Evolutionary conservation across 1,140 invertebrate genomes (phyloP), one percentile per base, ranked within the genome.

Genomic region (Megalopta genalis): DNA sequence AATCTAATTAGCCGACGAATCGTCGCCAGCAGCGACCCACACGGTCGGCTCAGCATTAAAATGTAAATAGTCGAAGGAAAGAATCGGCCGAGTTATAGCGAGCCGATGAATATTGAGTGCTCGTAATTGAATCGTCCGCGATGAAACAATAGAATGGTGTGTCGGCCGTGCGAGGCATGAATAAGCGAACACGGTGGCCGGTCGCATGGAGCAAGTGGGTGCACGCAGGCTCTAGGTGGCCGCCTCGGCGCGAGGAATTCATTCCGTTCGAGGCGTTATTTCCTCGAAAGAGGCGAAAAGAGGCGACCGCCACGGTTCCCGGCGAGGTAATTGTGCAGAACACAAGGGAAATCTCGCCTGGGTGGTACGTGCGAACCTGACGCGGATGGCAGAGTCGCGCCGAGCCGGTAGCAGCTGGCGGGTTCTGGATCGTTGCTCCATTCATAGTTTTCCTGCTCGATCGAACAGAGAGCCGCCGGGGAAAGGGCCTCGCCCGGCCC

Each of bases 351-450:
- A 81, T 72, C 52, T 83, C 62, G 64, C 52, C 72, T 12, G 42
- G 82, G 54, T 69, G n/a, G 54, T 60, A 67, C 79, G 79, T 78
- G 57, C 54, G 79, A 81, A 57, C 76, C 60, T 25, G 49, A 74
- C 69, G 73, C 57, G 14, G 65, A 76, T 39, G 52, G 39, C 57
- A 67, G 75, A 32, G 32, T 32, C 32, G 32, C 32, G 32, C 4
- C 46, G 59, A 52, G 64, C 27, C 64, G 54, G 75, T 54, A 57
- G 83, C 78, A 81, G 78, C 73, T 77, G 72, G 52, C 46, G 14
- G 14, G 83, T 82, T 85, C 80, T 82, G 71, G 80, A 82, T 80
- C 75, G 80, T 68, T 86, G 76, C 75, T 82, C 64, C 80, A 85
- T 85, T 86, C 76, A 82, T 85, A 66, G 65, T 73, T 85, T 46